Evolutionary conservation across 2,888 invertebrate species (phyloP).

Genomic region (Dasypogon diadema): DNA sequence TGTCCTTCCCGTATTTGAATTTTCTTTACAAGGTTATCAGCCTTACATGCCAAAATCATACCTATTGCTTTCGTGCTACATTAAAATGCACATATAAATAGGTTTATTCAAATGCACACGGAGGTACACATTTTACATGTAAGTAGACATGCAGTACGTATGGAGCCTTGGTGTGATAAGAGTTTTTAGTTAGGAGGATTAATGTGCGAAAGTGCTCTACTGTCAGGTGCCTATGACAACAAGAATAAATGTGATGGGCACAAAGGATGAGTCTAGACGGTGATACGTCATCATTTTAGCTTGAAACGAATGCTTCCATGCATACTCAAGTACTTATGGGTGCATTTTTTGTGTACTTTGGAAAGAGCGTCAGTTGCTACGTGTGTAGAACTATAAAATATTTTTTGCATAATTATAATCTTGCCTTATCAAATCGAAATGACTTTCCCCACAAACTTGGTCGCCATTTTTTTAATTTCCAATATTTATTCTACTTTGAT

Average conservation of each 20-base stretch:
- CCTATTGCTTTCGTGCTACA: neutral
- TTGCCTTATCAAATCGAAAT: too few species aligned
- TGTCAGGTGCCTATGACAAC: slow-evolving; percentile 1
- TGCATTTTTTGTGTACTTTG: slow-evolving; percentile 6
- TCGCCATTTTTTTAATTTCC: too few species aligned
- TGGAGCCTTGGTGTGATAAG: slow-evolving; percentile 9
- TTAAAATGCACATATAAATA: too few species aligned
- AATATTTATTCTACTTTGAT: too few species aligned
- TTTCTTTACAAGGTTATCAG: neutral
- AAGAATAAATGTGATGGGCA: slow-evolving; percentile 12
- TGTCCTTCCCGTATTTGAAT: neutral
- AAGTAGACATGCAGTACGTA: neutral
- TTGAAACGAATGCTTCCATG: neutral
- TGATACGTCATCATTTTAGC: slow-evolving; percentile 8
- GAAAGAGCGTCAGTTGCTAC: neutral
- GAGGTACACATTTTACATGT: neutral
- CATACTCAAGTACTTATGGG: slow-evolving; percentile 25
- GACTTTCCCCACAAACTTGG: too few species aligned
- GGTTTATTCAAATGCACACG: slow-evolving; percentile 20
- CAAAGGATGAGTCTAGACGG: slow-evolving; percentile 17
- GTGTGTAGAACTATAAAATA: too few species aligned
- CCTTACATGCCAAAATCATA: slow-evolving; percentile 3
- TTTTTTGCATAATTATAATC: too few species aligned
- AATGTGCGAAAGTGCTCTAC: slow-evolving; percentile 5
- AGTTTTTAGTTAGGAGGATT: neutral